These are phyloP conservation scores for Vulpes lagopus DNA, from an alignment of 2,113 vertebrate species.

Conservation along the genomic window DNA sequence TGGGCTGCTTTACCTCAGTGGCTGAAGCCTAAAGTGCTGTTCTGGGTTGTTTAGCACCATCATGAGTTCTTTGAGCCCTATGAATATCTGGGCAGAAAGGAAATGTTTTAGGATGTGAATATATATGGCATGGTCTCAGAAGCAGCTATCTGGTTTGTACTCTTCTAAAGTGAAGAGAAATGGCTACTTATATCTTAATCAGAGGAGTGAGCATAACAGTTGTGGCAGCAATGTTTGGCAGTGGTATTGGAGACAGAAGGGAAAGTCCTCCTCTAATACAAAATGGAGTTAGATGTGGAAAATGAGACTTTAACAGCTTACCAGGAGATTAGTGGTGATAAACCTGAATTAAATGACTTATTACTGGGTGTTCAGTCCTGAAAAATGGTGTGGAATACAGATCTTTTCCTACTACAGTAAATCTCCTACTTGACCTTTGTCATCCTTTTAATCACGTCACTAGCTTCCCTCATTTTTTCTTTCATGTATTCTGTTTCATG, in stretches of 20 bases:
- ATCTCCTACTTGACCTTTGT: neutral
- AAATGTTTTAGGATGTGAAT: neutral
- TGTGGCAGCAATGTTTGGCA: neutral
- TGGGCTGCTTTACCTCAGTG: neutral
- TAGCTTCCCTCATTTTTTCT: neutral
- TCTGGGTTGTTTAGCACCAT: neutral
- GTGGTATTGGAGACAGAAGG: neutral
- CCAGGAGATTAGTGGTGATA: neutral
- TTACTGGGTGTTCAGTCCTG: neutral
- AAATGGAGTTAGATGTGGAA: neutral
- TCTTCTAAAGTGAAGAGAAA: constrained; percentile 1
- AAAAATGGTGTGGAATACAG: neutral
- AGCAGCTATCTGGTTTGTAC: neutral
- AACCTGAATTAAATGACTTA: constrained; percentile 17
- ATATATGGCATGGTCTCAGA: neutral
- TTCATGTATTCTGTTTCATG: neutral
- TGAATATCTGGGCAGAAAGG: neutral
- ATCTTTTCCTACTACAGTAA: neutral
- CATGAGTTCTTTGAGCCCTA: neutral
- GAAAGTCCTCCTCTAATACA: neutral
- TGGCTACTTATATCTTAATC: neutral
- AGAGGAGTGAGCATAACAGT: neutral
- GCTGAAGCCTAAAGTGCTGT: neutral
- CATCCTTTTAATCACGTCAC: neutral
- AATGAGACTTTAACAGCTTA: neutral